A percentile compares a stretch with the other conserved stretches of the same genome.
phyloP scores from a whole-genome alignment of 1,140 invertebrate species.

The Cyclargus thomasi region DNA sequence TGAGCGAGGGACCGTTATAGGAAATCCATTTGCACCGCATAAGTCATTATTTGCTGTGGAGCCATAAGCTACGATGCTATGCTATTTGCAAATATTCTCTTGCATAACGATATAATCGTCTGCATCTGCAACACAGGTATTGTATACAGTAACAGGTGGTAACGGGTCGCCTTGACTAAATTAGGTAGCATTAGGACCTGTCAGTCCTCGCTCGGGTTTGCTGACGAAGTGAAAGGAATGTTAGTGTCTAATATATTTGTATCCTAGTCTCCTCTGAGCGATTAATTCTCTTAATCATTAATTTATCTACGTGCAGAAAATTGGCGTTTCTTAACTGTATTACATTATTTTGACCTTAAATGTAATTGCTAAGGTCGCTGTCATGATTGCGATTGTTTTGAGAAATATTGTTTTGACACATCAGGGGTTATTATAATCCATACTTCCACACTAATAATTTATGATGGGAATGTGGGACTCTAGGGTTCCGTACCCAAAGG shows the following conservation, averaged over 20 bases:
- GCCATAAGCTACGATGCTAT: constrained; percentile 41
- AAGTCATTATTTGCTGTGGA: constrained; percentile 55
- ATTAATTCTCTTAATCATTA: neutral
- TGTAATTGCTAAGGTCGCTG: constrained; percentile 39
- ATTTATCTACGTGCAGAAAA: constrained; percentile 27
- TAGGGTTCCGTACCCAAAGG: too few species aligned
- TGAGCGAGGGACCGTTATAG: constrained; percentile 54
- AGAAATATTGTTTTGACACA: constrained; percentile 7
- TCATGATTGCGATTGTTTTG: constrained; percentile 27
- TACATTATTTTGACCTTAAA: constrained; percentile 44
- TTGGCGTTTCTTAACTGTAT: constrained; percentile 33
- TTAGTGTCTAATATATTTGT: neutral
- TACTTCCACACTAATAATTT: too few species aligned
- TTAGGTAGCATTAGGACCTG: constrained; percentile 34
- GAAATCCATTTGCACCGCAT: constrained; percentile 53
- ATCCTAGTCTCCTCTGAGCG: neutral
- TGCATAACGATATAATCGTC: constrained; percentile 20
- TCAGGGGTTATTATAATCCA: neutral
- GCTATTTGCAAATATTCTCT: constrained; percentile 18
- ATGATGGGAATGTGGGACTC: too few species aligned
- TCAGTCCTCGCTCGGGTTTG: constrained; percentile 30
- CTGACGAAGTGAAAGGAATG: constrained; percentile 41
- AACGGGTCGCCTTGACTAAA: constrained; percentile 34
- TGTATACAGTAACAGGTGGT: constrained; percentile 28
- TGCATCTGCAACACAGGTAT: constrained; percentile 13